These are phyloP conservation scores for Drosophila prostipennis DNA, from an alignment of 2,888 invertebrate species.

Conservation along the genomic window DNA sequence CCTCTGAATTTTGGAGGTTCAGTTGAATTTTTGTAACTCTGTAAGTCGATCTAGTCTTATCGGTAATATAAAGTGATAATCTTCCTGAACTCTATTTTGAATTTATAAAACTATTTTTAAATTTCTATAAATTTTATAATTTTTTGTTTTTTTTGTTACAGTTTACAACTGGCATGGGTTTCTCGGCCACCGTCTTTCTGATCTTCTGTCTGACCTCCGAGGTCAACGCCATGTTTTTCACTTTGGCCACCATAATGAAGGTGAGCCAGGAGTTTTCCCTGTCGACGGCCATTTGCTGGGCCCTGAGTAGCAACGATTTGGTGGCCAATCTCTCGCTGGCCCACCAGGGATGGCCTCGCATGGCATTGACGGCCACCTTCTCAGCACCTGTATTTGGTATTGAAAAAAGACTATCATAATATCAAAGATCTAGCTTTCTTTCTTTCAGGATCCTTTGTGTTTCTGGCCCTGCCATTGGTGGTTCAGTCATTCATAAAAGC, in stretches of 20 bases:
- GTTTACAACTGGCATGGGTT: conserved; percentile 46
- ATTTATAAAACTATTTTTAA: too few relatives aligned
- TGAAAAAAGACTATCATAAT: accelerated
- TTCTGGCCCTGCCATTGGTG: conserved; percentile 13
- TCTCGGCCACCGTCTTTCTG: conserved; percentile 84
- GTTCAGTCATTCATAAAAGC: not conserved
- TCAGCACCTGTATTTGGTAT: conserved; percentile 89
- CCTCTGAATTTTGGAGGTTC: too few relatives aligned
- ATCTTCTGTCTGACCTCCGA: conserved; percentile 87
- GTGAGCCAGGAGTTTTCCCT: conserved; percentile 87
- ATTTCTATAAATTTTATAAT: too few relatives aligned
- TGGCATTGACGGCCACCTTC: conserved; percentile 89
- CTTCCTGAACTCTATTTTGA: too few relatives aligned
- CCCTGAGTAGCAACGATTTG: conserved; percentile 85
- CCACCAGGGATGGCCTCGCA: conserved; percentile 87
- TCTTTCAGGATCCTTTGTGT: conserved; percentile 13
- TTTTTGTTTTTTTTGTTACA: not conserved
- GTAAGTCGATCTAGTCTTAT: too few relatives aligned
- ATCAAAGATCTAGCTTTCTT: not conserved
- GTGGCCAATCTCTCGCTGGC: conserved; percentile 87
- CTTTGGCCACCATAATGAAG: conserved; percentile 86
- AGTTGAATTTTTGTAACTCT: too few relatives aligned
- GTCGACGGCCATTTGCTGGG: conserved; percentile 88
- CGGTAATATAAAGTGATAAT: too few relatives aligned
- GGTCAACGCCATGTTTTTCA: conserved; percentile 86